Evolutionary conservation across 2,888 invertebrate genomes (phyloP).

Genomic region (Trisateles emortualis): DNA sequence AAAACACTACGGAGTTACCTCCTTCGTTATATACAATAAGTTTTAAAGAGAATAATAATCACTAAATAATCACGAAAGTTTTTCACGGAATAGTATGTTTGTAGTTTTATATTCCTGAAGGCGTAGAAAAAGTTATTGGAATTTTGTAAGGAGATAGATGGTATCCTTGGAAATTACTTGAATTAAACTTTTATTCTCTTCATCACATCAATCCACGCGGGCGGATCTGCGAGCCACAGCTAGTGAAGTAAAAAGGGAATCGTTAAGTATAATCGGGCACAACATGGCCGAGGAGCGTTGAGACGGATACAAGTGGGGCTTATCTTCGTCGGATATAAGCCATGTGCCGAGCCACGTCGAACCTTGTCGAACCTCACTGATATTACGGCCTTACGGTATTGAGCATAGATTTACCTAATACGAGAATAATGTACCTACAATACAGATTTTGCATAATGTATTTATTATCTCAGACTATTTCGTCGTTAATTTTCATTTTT

Average conservation of each 20-base stretch:
- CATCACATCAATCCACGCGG: too few relatives aligned
- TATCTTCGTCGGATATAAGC: constrained; percentile 63
- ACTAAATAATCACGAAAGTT: too few relatives aligned
- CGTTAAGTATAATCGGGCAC: constrained; percentile 42
- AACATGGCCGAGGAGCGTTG: constrained; percentile 41
- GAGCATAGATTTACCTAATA: constrained; percentile 42
- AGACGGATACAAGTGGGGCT: constrained; percentile 62
- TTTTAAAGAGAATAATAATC: too few relatives aligned
- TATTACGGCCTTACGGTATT: constrained; percentile 41
- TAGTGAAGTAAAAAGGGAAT: constrained; percentile 41
- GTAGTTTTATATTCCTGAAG: too few relatives aligned
- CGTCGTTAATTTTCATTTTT: not conserved
- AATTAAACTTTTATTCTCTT: too few relatives aligned
- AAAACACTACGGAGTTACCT: too few relatives aligned
- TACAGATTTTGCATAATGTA: constrained; percentile 14
- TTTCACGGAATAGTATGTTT: too few relatives aligned
- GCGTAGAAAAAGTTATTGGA: too few relatives aligned
- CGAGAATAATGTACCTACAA: constrained; percentile 37
- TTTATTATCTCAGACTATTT: not conserved
- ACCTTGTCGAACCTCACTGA: constrained; percentile 32
- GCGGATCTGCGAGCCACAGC: too few relatives aligned
- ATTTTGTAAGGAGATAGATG: too few relatives aligned
- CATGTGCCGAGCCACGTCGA: constrained; percentile 33
- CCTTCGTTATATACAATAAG: too few relatives aligned
- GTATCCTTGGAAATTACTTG: too few relatives aligned